phyloP scores from a whole-genome alignment of 2,113 vertebrate species.

The Numenius arquata region DNA sequence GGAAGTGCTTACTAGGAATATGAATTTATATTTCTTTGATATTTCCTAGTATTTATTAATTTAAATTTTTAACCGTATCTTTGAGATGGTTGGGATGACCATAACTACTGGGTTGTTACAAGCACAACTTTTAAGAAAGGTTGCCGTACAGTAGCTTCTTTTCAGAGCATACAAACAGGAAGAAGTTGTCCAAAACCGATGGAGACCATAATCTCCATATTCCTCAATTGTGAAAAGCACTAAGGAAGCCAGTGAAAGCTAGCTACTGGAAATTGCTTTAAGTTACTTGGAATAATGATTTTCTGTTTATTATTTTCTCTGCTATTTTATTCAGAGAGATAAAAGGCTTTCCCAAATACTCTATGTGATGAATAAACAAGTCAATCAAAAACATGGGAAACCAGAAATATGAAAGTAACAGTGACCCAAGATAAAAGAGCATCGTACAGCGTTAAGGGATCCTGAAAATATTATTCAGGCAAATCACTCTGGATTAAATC shows the following conservation, averaged over 20 bases:
- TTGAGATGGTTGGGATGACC: not conserved
- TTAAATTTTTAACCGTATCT: not conserved
- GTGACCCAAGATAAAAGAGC: not conserved
- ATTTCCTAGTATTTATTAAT: not conserved
- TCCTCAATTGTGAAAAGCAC: not conserved
- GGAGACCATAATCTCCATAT: not conserved
- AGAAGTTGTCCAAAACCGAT: not conserved
- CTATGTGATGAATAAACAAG: rapidly evolving
- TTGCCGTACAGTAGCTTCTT: not conserved
- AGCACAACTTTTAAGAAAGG: not conserved
- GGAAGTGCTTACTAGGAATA: not conserved
- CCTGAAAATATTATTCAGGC: not conserved
- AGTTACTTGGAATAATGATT: not conserved
- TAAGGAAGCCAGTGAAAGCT: not conserved
- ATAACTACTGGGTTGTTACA: not conserved
- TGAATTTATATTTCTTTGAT: not conserved
- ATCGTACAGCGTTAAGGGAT: rapidly evolving
- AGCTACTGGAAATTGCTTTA: not conserved
- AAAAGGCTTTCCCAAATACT: not conserved
- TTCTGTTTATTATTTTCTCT: not conserved
- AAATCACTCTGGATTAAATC: not conserved
- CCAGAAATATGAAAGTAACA: not conserved
- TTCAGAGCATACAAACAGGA: not conserved
- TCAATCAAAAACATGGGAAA: not conserved
- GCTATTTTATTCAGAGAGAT: not conserved